These are phyloP conservation scores for Rynchops niger DNA, from an alignment of 2,113 vertebrate species.

Conservation along the genomic window DNA sequence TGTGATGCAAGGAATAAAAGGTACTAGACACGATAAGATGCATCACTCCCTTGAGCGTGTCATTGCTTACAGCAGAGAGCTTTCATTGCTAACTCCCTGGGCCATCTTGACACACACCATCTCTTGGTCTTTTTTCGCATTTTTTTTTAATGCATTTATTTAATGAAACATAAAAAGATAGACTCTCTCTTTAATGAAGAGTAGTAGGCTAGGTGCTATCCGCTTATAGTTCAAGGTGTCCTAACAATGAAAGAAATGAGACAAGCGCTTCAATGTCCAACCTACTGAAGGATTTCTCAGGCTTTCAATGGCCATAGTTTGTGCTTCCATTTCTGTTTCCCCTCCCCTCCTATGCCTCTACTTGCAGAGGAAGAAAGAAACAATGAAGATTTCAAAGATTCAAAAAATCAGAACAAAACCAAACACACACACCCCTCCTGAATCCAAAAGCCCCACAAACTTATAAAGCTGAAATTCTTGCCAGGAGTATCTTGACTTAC, in stretches of 20 bases:
- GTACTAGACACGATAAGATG: neutral
- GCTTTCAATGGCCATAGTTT: neutral
- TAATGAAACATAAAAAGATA: neutral
- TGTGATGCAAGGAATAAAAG: neutral
- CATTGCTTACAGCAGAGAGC: neutral
- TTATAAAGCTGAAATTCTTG: neutral
- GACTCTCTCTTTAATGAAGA: neutral
- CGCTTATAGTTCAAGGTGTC: neutral
- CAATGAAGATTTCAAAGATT: neutral
- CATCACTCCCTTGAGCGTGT: neutral
- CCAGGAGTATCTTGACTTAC: neutral
- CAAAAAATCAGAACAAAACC: neutral
- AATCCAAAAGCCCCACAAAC: accelerated
- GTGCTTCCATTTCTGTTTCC: neutral
- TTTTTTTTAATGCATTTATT: neutral
- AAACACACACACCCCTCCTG: neutral
- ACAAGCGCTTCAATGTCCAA: neutral
- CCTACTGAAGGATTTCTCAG: neutral
- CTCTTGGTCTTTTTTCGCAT: neutral
- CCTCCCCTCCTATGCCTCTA: neutral
- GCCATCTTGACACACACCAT: neutral
- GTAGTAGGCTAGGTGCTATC: neutral
- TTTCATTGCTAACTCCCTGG: neutral
- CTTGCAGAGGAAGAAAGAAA: neutral
- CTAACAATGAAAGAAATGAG: neutral